Base-by-base conservation (phyloP, 2,888 invertebrate species). In the Punctoribates punctum region DNA sequence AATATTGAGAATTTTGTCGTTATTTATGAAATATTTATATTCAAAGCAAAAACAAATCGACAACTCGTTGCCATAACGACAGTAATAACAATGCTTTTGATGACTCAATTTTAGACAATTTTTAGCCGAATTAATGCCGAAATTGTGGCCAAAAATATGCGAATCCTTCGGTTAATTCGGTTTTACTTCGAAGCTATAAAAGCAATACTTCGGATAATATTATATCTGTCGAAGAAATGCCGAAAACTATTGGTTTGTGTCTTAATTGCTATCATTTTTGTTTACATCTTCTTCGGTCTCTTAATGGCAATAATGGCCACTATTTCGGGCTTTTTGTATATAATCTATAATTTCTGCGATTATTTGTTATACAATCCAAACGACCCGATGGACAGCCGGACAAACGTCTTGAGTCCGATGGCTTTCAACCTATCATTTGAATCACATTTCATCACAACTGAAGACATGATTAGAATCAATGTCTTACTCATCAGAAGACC, bases 291-390 rank as follows among this genome's bases (percentile, higher is more conserved):
- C 25, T 65, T 34, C n/a, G 65, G 65, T 29, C 17, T 29, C 9
- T 6, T 27, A 6, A 13, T 34, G 9, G 2, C 34, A 27, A 17
- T 29, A 34, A 11, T 65, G 65, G 6, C n/a, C 2, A 17, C 15
- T 4, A 17, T 65, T 29, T 6, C 15, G 5, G 65, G 34, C 6
- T 8, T 65, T 5, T 8, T 65, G 34, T 65, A 65, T 17, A 29
- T 65, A 2, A n/a, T 80, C 13, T 96, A 95, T 84, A 90, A 90
- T 83, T 90, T 90, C 75, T 93, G 95, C 84, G 96, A 94, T 84
- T 87, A 89, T 81, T 86, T 96, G 67, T 85, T 96, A 4, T 96
- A 92, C 84, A 93, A 94, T 84, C 96, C 96, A 4, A 91, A 94
- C 82, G 88, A 93, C 81, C 96, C 96, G 48, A 88, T 90, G 20